Conservation (phyloP, 1,140 invertebrate genomes). For the Metopolophium dirhodum region DNA sequence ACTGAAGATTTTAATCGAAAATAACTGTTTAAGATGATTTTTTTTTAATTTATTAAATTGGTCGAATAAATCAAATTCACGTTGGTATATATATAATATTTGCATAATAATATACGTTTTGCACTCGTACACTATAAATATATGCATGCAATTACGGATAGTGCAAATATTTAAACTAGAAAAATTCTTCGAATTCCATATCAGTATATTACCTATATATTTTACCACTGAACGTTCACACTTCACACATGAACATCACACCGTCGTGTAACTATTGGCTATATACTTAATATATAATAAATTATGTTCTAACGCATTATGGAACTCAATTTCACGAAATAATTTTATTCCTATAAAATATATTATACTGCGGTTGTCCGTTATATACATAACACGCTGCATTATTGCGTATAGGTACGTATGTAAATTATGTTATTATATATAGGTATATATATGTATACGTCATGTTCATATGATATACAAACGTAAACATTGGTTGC, state of each 20-base stretch:
- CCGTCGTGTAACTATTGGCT: background rate
- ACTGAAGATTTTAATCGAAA: background rate
- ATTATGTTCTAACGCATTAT: background rate
- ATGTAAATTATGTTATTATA: background rate
- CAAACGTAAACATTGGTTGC: background rate
- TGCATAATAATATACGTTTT: background rate
- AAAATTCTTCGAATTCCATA: background rate
- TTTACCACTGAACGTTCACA: background rate
- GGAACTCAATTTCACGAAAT: background rate
- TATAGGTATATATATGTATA: background rate
- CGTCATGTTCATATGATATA: background rate
- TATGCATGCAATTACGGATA: background rate
- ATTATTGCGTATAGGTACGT: background rate
- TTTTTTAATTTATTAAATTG: background rate
- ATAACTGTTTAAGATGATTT: background rate
- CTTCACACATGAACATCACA: background rate
- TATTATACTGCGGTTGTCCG: background rate
- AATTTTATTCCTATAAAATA: background rate
- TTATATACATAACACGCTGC: background rate
- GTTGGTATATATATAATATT: background rate
- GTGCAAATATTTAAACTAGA: background rate
- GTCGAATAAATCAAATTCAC: background rate
- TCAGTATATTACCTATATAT: background rate
- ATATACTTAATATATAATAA: background rate
- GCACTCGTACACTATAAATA: background rate